Conservation (phyloP, 1,140 invertebrate species). For the Drosophila guanche region DNA sequence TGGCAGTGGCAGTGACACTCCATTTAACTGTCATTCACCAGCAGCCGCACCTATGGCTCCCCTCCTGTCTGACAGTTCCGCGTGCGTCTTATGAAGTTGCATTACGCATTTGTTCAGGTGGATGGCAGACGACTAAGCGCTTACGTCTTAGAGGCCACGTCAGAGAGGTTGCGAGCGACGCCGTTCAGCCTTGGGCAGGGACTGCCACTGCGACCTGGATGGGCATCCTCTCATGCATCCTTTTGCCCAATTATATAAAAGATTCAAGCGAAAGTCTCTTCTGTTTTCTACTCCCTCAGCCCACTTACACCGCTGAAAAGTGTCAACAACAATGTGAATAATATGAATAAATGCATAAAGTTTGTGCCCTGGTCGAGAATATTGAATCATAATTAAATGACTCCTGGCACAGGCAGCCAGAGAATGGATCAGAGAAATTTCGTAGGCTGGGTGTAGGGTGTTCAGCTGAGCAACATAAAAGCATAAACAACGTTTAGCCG, state of each 20-base stretch:
- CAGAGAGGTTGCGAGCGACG: not conserved
- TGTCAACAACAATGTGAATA: conserved; percentile 40
- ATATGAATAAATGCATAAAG: conserved; percentile 31
- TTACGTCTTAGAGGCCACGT: conserved; percentile 13
- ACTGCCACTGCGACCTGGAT: too few relatives aligned
- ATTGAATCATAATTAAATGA: conserved; percentile 24
- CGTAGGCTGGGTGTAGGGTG: too few relatives aligned
- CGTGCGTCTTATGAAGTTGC: too few relatives aligned
- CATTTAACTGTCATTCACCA: conserved; percentile 51
- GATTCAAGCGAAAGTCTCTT: conserved; percentile 11
- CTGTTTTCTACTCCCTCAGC: conserved; percentile 1
- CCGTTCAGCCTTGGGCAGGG: conserved; percentile 8
- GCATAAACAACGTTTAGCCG: conserved; percentile 23
- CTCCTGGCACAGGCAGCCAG: not conserved
- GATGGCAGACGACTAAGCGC: not conserved
- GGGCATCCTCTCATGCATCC: not conserved
- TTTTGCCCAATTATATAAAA: conserved; percentile 40
- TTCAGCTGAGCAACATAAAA: conserved; percentile 10
- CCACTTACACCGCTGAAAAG: conserved; percentile 26
- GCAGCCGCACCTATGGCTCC: conserved; percentile 3
- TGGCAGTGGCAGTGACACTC: conserved; percentile 30
- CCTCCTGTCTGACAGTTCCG: too few relatives aligned
- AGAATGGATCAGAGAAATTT: not conserved
- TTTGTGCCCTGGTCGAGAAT: conserved; percentile 1
- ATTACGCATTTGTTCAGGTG: not conserved